These are phyloP conservation scores for Corvus moneduloides DNA, from an alignment of 2,113 vertebrate genomes.

Conservation along the genomic window DNA sequence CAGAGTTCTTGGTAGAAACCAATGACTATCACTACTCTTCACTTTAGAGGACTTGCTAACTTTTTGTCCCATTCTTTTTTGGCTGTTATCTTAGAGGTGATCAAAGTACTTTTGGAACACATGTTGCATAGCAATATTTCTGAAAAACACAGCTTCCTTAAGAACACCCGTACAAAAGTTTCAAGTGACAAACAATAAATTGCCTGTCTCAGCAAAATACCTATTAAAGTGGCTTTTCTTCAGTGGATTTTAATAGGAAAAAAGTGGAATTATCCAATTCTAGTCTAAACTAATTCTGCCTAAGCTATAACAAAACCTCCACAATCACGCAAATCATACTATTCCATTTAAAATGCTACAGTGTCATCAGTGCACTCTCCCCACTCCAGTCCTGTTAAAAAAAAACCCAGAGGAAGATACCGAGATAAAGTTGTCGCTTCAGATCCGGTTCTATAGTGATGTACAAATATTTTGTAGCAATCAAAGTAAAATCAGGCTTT, in stretches of 20 bases:
- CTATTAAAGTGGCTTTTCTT: not conserved
- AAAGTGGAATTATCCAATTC: not conserved
- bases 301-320: not conserved
- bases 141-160: not conserved
- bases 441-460: not conserved
- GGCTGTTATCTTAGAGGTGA: not conserved
- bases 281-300: not conserved
- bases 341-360: not conserved
- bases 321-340: not conserved
- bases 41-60: not conserved
- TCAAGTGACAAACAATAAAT: not conserved
- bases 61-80: not conserved
- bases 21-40: not conserved
- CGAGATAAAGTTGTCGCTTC: not conserved
- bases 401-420: fast-evolving
- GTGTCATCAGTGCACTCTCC: not conserved
- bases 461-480: not conserved
- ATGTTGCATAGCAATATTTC: not conserved
- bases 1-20: not conserved
- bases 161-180: not conserved
- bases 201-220: not conserved
- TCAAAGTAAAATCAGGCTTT: not conserved
- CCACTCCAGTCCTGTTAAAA: not conserved
- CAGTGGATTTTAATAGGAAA: not conserved
- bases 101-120: not conserved